These are phyloP conservation scores for Philaethria dido DNA, from an alignment of 2,888 invertebrate species.

Conservation along the genomic window DNA sequence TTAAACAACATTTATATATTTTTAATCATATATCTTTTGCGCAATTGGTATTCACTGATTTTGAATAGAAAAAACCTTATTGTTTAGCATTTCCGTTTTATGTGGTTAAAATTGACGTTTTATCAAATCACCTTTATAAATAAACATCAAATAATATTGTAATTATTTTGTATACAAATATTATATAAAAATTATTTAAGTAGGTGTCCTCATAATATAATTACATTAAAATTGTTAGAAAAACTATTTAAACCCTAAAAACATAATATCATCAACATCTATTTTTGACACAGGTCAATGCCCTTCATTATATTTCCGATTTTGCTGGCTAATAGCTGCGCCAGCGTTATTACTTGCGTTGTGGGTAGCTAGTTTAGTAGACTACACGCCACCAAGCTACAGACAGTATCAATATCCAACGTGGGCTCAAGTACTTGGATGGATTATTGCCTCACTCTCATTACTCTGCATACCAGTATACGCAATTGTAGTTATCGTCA, in stretches of 20 bases:
- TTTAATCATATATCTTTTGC: constrained; percentile 14
- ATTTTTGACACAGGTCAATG: constrained; percentile 68
- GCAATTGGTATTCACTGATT: constrained; percentile 2
- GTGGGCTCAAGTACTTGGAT: constrained; percentile 94
- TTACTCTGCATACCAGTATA: constrained; percentile 93
- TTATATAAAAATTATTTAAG: background rate
- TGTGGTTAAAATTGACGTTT: background rate
- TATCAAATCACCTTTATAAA: too few relatives aligned
- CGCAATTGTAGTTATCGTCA: constrained; percentile 88
- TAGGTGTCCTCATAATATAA: background rate
- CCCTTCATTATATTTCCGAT: constrained; percentile 91
- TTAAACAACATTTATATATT: constrained; percentile 1
- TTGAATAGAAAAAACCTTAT: constrained; percentile 9
- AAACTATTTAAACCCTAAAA: background rate
- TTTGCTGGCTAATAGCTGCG: constrained; percentile 93
- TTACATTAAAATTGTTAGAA: background rate
- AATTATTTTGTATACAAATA: too few relatives aligned
- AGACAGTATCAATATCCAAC: constrained; percentile 92
- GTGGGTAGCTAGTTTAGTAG: constrained; percentile 94
- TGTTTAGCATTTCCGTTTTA: constrained; percentile 23
- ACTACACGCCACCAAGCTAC: constrained; percentile 93
- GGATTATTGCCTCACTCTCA: constrained; percentile 93
- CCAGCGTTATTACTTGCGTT: constrained; percentile 92
- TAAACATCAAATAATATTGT: too few relatives aligned
- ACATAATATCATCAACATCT: background rate